Base-by-base conservation (phyloP, 2,797 vertebrate genomes). In the Kryptolebias ocellatus region DNA sequence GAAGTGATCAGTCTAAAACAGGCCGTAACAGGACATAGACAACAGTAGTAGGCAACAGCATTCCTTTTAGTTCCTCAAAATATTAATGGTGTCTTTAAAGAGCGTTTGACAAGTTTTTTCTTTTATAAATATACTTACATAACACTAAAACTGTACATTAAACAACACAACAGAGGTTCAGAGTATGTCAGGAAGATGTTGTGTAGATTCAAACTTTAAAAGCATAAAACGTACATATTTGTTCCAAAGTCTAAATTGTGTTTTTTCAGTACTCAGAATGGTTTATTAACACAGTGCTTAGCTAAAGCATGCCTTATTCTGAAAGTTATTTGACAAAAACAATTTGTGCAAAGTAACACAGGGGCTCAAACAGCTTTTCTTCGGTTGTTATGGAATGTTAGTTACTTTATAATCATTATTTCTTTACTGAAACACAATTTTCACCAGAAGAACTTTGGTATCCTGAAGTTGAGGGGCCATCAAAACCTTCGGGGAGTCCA, bases 391-490 rank as follows among this genome's bases (percentile, higher is more conserved):
- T 34, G 31, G 31, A 34, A 34, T 34, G 31, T 34, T 4, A 34
- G 31, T 31, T 31, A 31, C 31, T 34, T 9, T 34, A 9, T 34
- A 34, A 9, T 34, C 31, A 6, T 34, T 34, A 9, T 34, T 34
- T 34, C 20, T 24, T 34, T 34, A 34, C 31, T 34, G 31, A 34
- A 34, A 42, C 14, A 2, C 1, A 4, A n/a, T 64, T 54, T 86
- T 53, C 88, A 93, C 91, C 89, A 84, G 83, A 52, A n/a, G 80
- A 34, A 64, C 51, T 72, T 17, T 71, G 72, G 17, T 52, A 69
- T 3, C 16, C 37, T 47, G 84, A 79, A 24, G 78, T 49, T 18
- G 78, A 78, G 0, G 53, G 57, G 15, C 56, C 64, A 34, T 79
- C 79, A 12, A 49, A 78, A 42, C 66, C 60, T 70, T 69, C 42